A percentile compares a stretch with the other conserved stretches of the same genome.
Conservation (phyloP, 2,797 vertebrate species). For the Sphaeramia orbicularis region DNA sequence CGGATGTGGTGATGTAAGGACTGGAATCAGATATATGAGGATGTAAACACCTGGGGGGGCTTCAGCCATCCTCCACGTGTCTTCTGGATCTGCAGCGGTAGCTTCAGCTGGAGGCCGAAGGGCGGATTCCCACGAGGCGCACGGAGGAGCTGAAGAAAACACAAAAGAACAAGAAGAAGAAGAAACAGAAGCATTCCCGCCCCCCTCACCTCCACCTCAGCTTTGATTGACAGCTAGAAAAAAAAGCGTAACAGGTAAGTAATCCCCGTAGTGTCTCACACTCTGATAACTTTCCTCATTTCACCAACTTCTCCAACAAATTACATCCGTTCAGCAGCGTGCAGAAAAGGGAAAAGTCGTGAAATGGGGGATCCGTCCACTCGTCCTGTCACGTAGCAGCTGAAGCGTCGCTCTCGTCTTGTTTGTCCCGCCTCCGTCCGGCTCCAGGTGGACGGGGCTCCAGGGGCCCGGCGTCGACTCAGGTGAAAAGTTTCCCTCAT, state of each 20-base stretch:
- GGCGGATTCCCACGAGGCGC: constrained; percentile 31
- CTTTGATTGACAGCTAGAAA: constrained; percentile 66
- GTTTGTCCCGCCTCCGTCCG: constrained; percentile 47
- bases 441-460: constrained; percentile 54
- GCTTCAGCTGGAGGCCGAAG: constrained; percentile 22
- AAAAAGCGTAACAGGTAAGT: constrained; percentile 26
- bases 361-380: constrained; percentile 13
- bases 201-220: constrained; percentile 23
- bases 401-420: constrained; percentile 55
- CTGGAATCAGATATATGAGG: neutral
- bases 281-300: constrained; percentile 44
- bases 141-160: constrained; percentile 17
- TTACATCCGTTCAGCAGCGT: constrained; percentile 40
- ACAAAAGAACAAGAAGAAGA: constrained; percentile 36
- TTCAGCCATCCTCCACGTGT: neutral
- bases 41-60: constrained; percentile 54
- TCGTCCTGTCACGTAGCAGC: constrained; percentile 61
- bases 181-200: neutral
- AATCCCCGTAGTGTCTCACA: constrained; percentile 60
- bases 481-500: constrained; percentile 64
- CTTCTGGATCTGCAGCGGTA: constrained; percentile 16
- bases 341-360: constrained; percentile 1
- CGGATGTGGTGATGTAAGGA: constrained; percentile 43
- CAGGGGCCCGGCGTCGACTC: constrained; percentile 38
- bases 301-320: constrained; percentile 63